Conservation (phyloP, 1,140 invertebrate species). For the Vanessa tameamea region DNA sequence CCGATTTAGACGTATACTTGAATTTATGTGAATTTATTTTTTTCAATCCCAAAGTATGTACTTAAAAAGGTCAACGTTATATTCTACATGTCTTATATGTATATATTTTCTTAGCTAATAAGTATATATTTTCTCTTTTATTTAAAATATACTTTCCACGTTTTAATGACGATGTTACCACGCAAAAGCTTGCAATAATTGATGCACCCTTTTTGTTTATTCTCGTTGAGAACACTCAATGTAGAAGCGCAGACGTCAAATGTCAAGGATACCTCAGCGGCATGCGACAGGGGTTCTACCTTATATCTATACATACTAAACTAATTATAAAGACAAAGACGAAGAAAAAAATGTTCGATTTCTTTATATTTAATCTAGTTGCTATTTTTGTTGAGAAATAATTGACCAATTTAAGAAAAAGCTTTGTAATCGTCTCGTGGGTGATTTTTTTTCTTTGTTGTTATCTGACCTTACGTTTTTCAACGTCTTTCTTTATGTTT, state of each 20-base stretch:
- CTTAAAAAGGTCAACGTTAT: too few relatives aligned
- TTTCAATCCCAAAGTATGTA: too few relatives aligned
- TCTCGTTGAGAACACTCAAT: not conserved
- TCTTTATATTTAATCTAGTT: too few relatives aligned
- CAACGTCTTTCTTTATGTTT: too few relatives aligned
- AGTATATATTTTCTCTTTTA: not conserved
- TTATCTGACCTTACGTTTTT: too few relatives aligned
- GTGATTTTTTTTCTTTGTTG: too few relatives aligned
- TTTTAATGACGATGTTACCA: not conserved
- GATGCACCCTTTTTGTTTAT: conserved; percentile 25
- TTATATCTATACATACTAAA: not conserved
- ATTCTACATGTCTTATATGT: too few relatives aligned
- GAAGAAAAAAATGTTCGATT: too few relatives aligned
- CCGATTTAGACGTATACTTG: not conserved
- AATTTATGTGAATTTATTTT: too few relatives aligned
- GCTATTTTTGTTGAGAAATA: too few relatives aligned
- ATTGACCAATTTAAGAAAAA: too few relatives aligned
- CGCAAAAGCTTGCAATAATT: conserved; percentile 8
- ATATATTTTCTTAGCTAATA: not conserved
- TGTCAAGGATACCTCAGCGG: conserved; percentile 28
- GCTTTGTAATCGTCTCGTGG: too few relatives aligned
- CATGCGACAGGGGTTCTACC: not conserved
- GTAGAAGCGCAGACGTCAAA: conserved; percentile 25
- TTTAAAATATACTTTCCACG: not conserved
- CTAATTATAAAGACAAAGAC: not conserved